Evolutionary conservation across 1,140 invertebrate genomes (phyloP), one percentile per base, ranked within the genome.

Genomic region (Aphelenchoides besseyi): DNA sequence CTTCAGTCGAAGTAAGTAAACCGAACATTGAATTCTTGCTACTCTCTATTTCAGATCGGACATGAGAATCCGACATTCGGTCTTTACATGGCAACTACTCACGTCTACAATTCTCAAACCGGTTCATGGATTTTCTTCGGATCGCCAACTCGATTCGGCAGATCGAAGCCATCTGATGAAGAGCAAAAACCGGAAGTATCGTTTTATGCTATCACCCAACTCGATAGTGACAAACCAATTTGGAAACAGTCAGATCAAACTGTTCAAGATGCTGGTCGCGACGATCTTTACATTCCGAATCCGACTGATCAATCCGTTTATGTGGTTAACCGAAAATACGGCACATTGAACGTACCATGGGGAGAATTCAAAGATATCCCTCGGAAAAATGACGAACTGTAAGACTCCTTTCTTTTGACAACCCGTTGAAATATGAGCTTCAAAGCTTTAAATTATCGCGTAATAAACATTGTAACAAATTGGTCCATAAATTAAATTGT

Each of bases 41-140:
- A 59, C 23, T 59, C 18, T 33, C 5, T 59, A 8, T 5, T 59
- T 59, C 18, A 59, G 55, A 18, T 59, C 18, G 55, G 18, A 5
- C 55, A 23, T 12, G 55, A 59, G 18, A 59, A 59, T 33, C 55
- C 55, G 12, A 29, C 5, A 8, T 59, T 59, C 18, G 55, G 55
- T 33, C 18, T 59, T 8, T 59, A 8, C 5, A 59, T 59, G 55
- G 55, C 55, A 28, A 59, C 5, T 23, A 18, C 5, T 8, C 5
- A 59, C 55, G 5, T 29, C 26, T 59, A 59, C 55, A 23, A 59
- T 28, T 28, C 55, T 8, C 5, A 5, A 33, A 59, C 5, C 26
- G 55, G 23, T 33, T 29, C 55, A 23, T 59, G 55, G 55, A 33
- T 59, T 28, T 59, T 59, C 55, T 59, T 59, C 55, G 55, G 55